Percentiles rank a stretch among this genome's conserved stretches.
phyloP scores from a whole-genome alignment of 2,888 invertebrate genomes.

The Arrhopalites spinosus region DNA sequence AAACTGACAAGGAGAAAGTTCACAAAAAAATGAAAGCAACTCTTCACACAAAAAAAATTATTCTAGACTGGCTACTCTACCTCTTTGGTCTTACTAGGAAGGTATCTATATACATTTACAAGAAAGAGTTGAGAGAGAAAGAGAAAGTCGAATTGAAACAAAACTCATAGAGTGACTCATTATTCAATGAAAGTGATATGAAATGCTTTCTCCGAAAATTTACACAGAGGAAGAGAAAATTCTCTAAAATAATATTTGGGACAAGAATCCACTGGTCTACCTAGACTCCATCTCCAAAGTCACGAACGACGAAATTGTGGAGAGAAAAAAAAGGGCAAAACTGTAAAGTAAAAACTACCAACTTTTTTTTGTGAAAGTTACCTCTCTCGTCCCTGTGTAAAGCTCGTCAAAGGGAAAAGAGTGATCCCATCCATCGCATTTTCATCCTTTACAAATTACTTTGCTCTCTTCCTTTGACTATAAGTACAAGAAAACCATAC shows the following conservation, averaged over 20 bases:
- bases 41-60: no score
- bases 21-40: no score
- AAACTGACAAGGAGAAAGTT: no score
- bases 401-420: conserved; percentile 18
- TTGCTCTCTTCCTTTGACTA: neutral
- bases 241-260: no score
- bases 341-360: neutral
- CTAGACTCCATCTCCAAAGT: neutral
- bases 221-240: neutral
- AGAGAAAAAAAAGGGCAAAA: neutral
- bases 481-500: neutral
- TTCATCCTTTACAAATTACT: conserved; percentile 21
- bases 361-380: neutral
- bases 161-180: neutral
- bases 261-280: neutral
- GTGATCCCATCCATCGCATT: conserved; percentile 9
- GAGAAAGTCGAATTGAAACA: neutral
- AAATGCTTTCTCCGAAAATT: neutral
- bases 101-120: no score
- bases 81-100: no score
- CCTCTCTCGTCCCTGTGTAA: neutral
- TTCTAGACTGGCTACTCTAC: no score
- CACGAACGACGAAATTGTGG: neutral
- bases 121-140: neutral
- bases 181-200: neutral